Conservation (phyloP, 1,140 invertebrate genomes). For the Agrilus planipennis region DNA sequence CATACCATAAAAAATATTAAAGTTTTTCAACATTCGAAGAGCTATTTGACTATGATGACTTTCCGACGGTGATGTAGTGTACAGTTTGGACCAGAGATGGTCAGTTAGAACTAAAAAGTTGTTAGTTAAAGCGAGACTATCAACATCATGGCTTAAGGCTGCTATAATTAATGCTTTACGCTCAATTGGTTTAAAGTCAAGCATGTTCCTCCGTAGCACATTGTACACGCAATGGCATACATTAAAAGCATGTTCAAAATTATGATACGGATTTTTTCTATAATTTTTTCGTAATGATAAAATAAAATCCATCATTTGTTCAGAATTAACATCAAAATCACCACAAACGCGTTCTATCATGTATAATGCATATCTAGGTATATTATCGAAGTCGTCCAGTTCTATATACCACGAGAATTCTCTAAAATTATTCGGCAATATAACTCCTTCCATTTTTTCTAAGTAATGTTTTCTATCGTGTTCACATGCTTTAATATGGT, state of each 20-base stretch:
- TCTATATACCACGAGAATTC: conserved; percentile 40
- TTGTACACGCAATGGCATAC: conserved; percentile 45
- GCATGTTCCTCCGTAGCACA: conserved; percentile 37
- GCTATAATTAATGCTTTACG: conserved; percentile 38
- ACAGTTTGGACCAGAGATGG: conserved; percentile 38
- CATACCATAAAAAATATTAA: conserved; percentile 15
- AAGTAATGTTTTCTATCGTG: neutral
- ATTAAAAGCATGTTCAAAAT: conserved; percentile 45
- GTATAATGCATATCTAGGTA: conserved; percentile 37
- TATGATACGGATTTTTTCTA: conserved; percentile 42
- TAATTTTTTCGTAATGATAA: conserved; percentile 39
- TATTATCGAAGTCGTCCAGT: conserved; percentile 32
- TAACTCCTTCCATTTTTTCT: neutral
- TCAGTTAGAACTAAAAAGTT: conserved; percentile 40
- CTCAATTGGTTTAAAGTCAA: conserved; percentile 39
- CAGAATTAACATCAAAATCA: conserved; percentile 29
- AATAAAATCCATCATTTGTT: conserved; percentile 33
- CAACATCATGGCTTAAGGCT: conserved; percentile 43
- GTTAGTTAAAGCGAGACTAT: conserved; percentile 45
- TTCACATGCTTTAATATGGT: conserved; percentile 15
- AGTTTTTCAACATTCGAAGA: conserved; percentile 1
- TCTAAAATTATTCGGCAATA: conserved; percentile 5
- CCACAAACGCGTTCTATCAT: conserved; percentile 38
- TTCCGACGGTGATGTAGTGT: conserved; percentile 41
- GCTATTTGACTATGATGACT: conserved; percentile 36